Evolutionary conservation across 2,888 invertebrate species (phyloP).

Genomic region (Hyposoter didymator): DNA sequence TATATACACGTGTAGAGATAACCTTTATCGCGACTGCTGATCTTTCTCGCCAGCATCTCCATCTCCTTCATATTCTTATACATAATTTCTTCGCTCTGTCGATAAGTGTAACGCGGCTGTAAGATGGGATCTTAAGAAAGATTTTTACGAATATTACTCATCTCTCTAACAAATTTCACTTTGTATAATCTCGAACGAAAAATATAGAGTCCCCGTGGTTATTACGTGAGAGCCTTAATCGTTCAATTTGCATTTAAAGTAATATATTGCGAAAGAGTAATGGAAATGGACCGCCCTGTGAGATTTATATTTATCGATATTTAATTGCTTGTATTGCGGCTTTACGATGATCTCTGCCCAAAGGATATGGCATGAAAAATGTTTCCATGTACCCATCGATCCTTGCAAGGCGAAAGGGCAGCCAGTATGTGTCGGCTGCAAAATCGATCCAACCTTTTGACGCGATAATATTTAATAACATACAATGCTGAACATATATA

Average conservation of each 20-base stretch:
- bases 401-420: slow-evolving; percentile 3
- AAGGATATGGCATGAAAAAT: slow-evolving; percentile 26
- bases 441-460: slow-evolving; percentile 10
- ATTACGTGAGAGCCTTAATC: slow-evolving; percentile 33
- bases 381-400: slow-evolving; percentile 3
- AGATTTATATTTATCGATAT: slow-evolving; percentile 48
- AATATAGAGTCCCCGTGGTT: slow-evolving; percentile 20
- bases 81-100: not conserved
- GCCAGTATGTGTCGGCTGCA: not conserved
- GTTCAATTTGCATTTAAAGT: slow-evolving; percentile 59
- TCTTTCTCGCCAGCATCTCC: slow-evolving; percentile 38
- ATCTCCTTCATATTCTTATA: slow-evolving; percentile 27
- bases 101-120: slow-evolving; percentile 27
- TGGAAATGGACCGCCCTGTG: slow-evolving; percentile 51
- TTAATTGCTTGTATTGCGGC: slow-evolving; percentile 48
- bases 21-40: slow-evolving; percentile 51
- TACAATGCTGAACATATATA: not conserved
- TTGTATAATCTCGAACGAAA: slow-evolving; percentile 22
- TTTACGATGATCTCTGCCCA: slow-evolving; percentile 11
- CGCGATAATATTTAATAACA: slow-evolving; percentile 14
- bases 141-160: slow-evolving; percentile 7
- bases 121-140: slow-evolving; percentile 29
- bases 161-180: slow-evolving; percentile 38
- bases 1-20: not conserved
- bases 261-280: slow-evolving; percentile 31